These are phyloP conservation scores for Caenorhabditis elegans DNA, from an alignment of 1,140 invertebrate species.

Conservation along the genomic window WBcel235 BX284606.5:1037501-1038000, in stretches of 20 bases:
- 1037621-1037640: not conserved
- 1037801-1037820: no score
- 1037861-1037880: constrained; percentile 34
- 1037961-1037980: constrained; percentile 48
- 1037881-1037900: constrained; percentile 46
- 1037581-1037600: no score
- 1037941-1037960: constrained; percentile 47
- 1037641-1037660: not conserved
- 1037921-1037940: constrained; percentile 46
- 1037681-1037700: no score
- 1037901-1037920: constrained; percentile 48
- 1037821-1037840: no score
- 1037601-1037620: no score
- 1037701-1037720: not conserved
- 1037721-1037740: constrained; percentile 21
- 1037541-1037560: no score
- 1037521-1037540: no score
- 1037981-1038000: constrained; percentile 38
- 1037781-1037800: constrained; percentile 40
- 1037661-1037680: no score
- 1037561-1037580: no score
- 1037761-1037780: constrained; percentile 41
- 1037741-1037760: constrained; percentile 39
- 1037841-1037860: constrained; percentile 35
- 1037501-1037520: no score